Percentiles rank a stretch among this genome's conserved stretches.
Evolutionary conservation across 2,113 vertebrate species (phyloP).

Genomic region (Geococcyx californianus): DNA sequence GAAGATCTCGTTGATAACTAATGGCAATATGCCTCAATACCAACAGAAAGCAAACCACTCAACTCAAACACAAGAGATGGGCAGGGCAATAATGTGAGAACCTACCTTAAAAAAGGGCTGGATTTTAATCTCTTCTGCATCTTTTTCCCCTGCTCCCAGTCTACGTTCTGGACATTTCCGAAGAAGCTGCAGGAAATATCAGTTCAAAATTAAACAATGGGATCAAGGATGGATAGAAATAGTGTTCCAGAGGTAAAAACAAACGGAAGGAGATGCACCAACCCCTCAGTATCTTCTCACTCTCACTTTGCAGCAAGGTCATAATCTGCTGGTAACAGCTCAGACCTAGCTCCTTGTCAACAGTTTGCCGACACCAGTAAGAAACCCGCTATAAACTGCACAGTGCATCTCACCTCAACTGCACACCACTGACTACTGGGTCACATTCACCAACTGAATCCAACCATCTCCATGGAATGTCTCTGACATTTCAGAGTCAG

Average conservation of each 20-base stretch:
- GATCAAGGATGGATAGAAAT: background rate
- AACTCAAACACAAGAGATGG: background rate
- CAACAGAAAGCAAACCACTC: background rate
- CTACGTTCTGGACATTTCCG: constrained; percentile 89
- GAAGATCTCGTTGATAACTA: background rate
- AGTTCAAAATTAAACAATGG: background rate
- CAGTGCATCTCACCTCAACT: background rate
- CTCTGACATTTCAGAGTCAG: background rate
- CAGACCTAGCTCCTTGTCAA: background rate
- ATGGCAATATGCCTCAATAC: background rate
- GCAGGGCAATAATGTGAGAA: background rate
- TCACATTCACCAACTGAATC: background rate
- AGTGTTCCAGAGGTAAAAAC: background rate
- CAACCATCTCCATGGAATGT: background rate
- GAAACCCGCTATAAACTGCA: background rate
- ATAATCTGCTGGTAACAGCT: background rate
- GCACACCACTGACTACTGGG: background rate
- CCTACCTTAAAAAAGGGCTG: constrained; percentile 91
- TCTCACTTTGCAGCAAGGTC: background rate
- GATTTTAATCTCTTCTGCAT: constrained; percentile 90
- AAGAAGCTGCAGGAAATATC: constrained; percentile 80
- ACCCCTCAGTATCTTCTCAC: background rate
- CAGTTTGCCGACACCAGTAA: background rate
- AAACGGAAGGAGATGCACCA: background rate
- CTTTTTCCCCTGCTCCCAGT: constrained; percentile 85